Conservation (phyloP, 2,797 vertebrate genomes). For the Silurus aristotelis region DNA sequence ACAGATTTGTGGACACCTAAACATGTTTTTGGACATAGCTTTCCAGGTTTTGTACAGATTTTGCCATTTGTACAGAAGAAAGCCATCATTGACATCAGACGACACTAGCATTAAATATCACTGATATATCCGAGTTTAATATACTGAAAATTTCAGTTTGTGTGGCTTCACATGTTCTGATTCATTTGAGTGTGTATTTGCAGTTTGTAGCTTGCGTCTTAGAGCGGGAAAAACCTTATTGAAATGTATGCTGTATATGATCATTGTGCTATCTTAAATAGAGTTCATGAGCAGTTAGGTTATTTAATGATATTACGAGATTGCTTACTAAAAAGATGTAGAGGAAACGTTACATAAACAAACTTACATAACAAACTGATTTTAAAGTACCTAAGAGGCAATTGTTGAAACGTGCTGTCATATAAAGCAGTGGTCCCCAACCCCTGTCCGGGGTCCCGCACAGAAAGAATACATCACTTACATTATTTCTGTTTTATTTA, state of each 20-base stretch:
- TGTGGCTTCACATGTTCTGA: not conserved
- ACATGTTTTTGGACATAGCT: too few species aligned
- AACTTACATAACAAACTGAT: not conserved
- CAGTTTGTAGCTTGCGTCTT: not conserved
- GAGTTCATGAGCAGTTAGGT: not conserved
- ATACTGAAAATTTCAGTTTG: not conserved
- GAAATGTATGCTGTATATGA: not conserved
- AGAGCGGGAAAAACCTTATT: not conserved
- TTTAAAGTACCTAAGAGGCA: too few species aligned
- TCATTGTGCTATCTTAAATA: not conserved
- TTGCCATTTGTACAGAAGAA: not conserved
- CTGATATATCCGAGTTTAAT: not conserved
- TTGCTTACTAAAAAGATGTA: not conserved
- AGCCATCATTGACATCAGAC: not conserved
- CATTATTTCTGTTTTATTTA: too few species aligned
- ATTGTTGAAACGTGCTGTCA: too few species aligned
- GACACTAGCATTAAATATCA: not conserved
- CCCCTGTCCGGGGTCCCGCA: too few species aligned
- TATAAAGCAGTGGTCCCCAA: too few species aligned
- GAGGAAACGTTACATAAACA: not conserved
- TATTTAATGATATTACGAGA: not conserved
- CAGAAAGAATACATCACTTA: too few species aligned
- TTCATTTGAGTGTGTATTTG: not conserved
- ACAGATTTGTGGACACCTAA: not conserved
- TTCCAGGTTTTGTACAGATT: too few species aligned